Conservation (phyloP, 1,140 invertebrate species). For the Ceratina australensis region DNA sequence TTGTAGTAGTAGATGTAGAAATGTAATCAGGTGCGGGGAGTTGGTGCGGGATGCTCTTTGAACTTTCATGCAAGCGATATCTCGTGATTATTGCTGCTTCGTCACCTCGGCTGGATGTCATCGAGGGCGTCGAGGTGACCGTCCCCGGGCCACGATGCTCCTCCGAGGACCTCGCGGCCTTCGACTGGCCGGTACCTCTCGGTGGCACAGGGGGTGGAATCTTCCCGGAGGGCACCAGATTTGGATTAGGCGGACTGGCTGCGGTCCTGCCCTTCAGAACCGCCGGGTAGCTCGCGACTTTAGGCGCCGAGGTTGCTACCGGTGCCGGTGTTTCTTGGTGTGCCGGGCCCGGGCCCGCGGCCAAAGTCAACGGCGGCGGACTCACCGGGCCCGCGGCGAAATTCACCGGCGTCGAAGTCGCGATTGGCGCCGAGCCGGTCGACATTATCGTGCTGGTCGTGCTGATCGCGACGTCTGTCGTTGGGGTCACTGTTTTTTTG, state of each 20-base stretch:
- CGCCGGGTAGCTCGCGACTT: conserved; percentile 83
- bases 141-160: conserved; percentile 51
- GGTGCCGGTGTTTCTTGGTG: conserved; percentile 51
- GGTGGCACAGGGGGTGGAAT: conserved; percentile 90
- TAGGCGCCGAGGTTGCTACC: conserved; percentile 68
- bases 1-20: conserved; percentile 30
- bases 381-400: conserved; percentile 78
- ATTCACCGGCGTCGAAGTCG: conserved; percentile 71
- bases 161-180: conserved; percentile 52
- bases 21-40: conserved; percentile 35
- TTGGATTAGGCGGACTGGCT: conserved; percentile 74
- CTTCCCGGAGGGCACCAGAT: conserved; percentile 78
- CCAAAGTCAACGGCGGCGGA: conserved; percentile 80
- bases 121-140: conserved; percentile 57
- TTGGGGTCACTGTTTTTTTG: conserved; percentile 41
- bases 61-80: conserved; percentile 71
- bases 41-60: conserved; percentile 48
- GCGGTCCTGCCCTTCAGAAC: conserved; percentile 85
- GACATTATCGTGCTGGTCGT: conserved; percentile 50
- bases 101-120: conserved; percentile 75
- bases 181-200: conserved; percentile 79
- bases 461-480: conserved; percentile 50
- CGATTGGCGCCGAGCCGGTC: conserved; percentile 62
- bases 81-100: conserved; percentile 64
- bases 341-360: conserved; percentile 58